phyloP scores from a whole-genome alignment of 30 jellyfish, hydroid and myxozoan genomes.

The Mastigias papua region DNA sequence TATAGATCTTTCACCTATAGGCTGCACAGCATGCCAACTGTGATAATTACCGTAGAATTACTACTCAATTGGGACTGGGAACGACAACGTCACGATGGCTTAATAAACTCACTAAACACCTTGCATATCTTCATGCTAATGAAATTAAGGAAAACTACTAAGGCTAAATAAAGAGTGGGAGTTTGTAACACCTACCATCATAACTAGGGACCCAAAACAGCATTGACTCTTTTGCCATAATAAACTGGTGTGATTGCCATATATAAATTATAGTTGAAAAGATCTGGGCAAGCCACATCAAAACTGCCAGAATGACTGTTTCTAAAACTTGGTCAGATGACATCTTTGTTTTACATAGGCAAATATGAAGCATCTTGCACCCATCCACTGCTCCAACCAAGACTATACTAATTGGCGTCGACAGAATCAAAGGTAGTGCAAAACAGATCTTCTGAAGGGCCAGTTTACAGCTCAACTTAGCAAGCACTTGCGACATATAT shows the following conservation, averaged over 20 bases:
- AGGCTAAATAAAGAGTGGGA: not conserved
- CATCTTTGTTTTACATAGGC: not conserved
- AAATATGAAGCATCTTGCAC: slow-evolving; percentile 16
- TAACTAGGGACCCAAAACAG: slow-evolving; percentile 95
- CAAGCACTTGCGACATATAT: slow-evolving; percentile 71
- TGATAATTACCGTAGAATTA: too few species aligned
- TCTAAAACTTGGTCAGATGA: not conserved
- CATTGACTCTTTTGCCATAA: slow-evolving; percentile 88
- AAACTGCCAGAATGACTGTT: slow-evolving; percentile 54
- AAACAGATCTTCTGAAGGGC: slow-evolving; percentile 86
- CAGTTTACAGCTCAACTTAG: slow-evolving; percentile 78
- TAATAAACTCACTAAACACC: not conserved
- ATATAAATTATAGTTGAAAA: slow-evolving; percentile 64
- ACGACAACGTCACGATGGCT: not conserved
- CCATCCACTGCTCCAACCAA: slow-evolving; percentile 34
- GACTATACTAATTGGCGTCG: slow-evolving; percentile 79
- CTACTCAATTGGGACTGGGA: not conserved
- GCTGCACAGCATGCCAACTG: too few species aligned
- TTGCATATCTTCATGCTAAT: too few species aligned
- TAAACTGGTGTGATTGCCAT: slow-evolving; percentile 86
- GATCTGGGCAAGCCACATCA: slow-evolving; percentile 93
- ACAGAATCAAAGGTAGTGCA: slow-evolving; percentile 78
- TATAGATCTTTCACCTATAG: too few species aligned
- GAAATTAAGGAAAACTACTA: too few species aligned
- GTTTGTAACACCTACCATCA: slow-evolving; percentile 65